Base-by-base conservation (phyloP, 1,140 invertebrate genomes). In the Caenorhabditis inopinata region DNA sequence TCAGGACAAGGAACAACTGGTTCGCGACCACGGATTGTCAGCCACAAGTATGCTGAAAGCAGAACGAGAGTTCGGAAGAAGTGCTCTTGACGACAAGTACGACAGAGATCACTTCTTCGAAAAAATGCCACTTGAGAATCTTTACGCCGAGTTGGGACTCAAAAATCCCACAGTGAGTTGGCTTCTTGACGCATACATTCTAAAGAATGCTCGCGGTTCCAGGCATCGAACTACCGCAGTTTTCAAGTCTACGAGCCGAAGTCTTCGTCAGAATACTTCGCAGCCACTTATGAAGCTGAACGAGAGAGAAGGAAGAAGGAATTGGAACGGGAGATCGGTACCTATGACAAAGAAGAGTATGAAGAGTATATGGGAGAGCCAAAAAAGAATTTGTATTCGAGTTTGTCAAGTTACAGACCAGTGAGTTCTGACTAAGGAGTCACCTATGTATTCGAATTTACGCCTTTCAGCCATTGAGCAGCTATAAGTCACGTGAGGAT, bases 231-330 rank as follows among this genome's bases (percentile, higher is more conserved):
- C 45, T 73, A 81, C 35, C 62, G 80, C 12, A 29, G 76, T 25
- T 83, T 42, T 47, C 83, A 78, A 38, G 83, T 83, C 1, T 83
- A 83, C 48, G 78, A 79, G 27, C 83, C 83, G 21, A 83, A 83
- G 51, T 78, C 81, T 18, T 83, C 83, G 11, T 81, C 77, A 45
- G 83, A 83, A 74, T 83, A 82, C 45, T 83, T 83, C 29, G 62
- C 80, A 2, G 47, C 62, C 4, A 58, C 42, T 45, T 68, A 81
- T 45, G 75, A 73, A 42, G 48, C 38, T 27, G 46, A 53, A 32
- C 49, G 74, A 11, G 80, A 81, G 45, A 76, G 49, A 53, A 38
- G 46, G n/a, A 62, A 38, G 27, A 78, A 78, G 27, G 51, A 78
- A 14, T 45, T 53, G 76, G 76, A 78, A 3, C 11, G 29, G 21